phyloP scores from a whole-genome alignment of 1,140 invertebrate species.

The Oedothorax gibbosus region DNA sequence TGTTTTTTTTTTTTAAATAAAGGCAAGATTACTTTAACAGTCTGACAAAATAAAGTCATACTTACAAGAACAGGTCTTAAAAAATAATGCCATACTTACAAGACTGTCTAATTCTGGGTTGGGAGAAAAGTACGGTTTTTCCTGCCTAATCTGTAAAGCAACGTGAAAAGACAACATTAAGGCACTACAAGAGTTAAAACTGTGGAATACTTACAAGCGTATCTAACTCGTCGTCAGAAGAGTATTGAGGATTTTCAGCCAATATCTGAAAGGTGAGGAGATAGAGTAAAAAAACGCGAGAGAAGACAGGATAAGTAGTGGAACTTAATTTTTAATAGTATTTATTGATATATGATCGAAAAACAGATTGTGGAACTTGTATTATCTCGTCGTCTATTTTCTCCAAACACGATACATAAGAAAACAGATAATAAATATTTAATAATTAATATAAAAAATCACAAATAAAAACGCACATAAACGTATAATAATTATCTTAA shows the following conservation, averaged over 20 bases:
- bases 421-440: no score
- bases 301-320: constrained; percentile 41
- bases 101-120: constrained; percentile 98
- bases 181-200: constrained; percentile 19
- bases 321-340: neutral
- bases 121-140: constrained; percentile 97
- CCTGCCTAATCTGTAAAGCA: constrained; percentile 92
- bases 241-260: constrained; percentile 60
- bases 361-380: no score
- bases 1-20: no score
- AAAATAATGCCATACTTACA: constrained; percentile 78
- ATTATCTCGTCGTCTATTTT: no score
- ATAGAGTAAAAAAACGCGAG: constrained; percentile 50
- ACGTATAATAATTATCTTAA: no score
- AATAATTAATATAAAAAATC: no score
- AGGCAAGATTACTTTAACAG: neutral
- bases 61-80: neutral
- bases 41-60: constrained; percentile 2
- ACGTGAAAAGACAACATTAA: constrained; percentile 64
- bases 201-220: constrained; percentile 60
- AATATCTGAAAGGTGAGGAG: constrained; percentile 60
- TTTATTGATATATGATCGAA: no score
- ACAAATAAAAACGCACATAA: no score
- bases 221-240: constrained; percentile 61
- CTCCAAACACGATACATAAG: no score